A percentile compares a stretch with the other conserved stretches of the same genome.
Evolutionary conservation across 1,140 invertebrate genomes (phyloP).

Genomic region (Bemisia tabaci): DNA sequence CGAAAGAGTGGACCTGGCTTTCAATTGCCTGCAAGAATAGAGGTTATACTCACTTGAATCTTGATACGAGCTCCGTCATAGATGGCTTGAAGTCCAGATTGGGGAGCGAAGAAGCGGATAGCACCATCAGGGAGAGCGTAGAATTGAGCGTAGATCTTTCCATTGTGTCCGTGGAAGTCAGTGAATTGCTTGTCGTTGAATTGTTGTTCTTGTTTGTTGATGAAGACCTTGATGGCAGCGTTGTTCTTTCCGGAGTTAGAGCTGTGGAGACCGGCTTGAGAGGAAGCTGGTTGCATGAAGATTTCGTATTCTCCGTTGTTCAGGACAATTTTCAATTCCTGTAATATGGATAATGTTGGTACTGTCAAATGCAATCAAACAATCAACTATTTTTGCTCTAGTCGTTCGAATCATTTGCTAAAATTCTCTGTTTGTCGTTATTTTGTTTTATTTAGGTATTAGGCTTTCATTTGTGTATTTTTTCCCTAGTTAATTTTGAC

Average conservation of each 20-base stretch:
- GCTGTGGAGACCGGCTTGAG: slow-evolving; percentile 2
- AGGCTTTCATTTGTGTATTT: too few relatives aligned
- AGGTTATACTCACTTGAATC: slow-evolving; percentile 23
- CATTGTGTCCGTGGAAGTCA: slow-evolving; percentile 22
- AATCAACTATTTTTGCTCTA: neutral
- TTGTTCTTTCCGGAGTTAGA: neutral
- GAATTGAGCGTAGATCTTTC: slow-evolving; percentile 33
- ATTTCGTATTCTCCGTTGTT: slow-evolving; percentile 20
- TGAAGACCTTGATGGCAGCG: slow-evolving; percentile 19
- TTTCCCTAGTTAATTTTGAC: neutral
- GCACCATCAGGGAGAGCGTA: slow-evolving; percentile 35
- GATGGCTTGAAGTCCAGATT: slow-evolving; percentile 34
- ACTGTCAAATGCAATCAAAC: neutral
- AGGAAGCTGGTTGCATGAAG: slow-evolving; percentile 19
- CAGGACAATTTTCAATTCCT: slow-evolving; percentile 31
- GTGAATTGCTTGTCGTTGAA: slow-evolving; percentile 19
- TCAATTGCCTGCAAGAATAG: too few relatives aligned
- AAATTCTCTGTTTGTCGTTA: too few relatives aligned
- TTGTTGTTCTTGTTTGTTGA: slow-evolving; percentile 28
- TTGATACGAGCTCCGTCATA: slow-evolving; percentile 39
- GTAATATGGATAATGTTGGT: neutral
- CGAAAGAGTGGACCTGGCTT: too few relatives aligned
- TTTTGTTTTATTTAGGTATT: too few relatives aligned
- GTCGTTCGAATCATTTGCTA: too few relatives aligned
- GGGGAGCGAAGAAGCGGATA: slow-evolving; percentile 34